Conservation (phyloP, 2,888 invertebrate genomes). For the Mellilla xanthometata region DNA sequence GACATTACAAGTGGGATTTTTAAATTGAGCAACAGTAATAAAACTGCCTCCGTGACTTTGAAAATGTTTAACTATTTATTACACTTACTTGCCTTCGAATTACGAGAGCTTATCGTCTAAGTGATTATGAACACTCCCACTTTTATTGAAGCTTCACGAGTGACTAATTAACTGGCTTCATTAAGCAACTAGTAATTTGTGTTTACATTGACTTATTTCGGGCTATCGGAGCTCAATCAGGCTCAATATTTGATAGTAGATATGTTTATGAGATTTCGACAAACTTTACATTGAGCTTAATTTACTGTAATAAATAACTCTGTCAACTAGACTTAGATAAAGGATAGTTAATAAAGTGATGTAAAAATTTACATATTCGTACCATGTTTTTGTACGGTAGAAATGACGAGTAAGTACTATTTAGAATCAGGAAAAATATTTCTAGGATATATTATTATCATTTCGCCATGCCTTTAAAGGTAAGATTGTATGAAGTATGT, state of each 20-base stretch:
- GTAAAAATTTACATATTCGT: no score
- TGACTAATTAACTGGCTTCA: constrained; percentile 8
- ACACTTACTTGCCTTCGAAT: constrained; percentile 23
- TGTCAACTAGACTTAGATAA: no score
- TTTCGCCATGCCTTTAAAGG: no score
- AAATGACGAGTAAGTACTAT: no score
- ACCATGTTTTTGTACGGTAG: no score
- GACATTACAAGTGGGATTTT: constrained; percentile 17
- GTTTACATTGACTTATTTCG: background rate
- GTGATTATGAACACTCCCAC: constrained; percentile 13
- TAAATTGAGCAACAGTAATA: constrained; percentile 22
- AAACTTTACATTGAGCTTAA: background rate
- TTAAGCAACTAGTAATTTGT: background rate
- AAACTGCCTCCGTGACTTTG: constrained; percentile 25
- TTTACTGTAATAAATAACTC: no score
- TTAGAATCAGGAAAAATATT: no score
- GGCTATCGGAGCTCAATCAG: background rate
- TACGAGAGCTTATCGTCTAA: constrained; percentile 6
- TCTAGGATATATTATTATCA: no score
- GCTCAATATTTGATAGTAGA: background rate
- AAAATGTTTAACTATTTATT: constrained; percentile 19
- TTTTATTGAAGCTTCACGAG: constrained; percentile 14
- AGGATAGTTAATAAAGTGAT: no score
- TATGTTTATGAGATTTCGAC: background rate
- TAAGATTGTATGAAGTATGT: no score